These are phyloP conservation scores for Xerus inauris DNA, from an alignment of 2,113 vertebrate species.

Conservation along the genomic window DNA sequence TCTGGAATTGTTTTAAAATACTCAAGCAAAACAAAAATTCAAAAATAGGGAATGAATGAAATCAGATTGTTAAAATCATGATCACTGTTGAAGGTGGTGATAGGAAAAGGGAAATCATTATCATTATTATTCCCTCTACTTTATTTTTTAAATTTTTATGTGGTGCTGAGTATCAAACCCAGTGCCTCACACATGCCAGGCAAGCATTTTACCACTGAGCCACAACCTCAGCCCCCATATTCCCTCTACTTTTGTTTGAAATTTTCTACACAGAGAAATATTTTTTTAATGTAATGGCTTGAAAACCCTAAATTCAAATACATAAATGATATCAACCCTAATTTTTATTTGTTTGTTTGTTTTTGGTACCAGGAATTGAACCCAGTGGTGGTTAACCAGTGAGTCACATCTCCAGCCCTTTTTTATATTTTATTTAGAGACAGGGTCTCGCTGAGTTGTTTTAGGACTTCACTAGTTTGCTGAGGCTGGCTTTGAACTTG, in stretches of 20 bases:
- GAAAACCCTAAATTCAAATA: not conserved
- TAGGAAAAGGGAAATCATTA: not conserved
- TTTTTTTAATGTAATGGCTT: not conserved
- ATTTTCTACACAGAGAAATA: not conserved
- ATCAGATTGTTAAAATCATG: not conserved
- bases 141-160: too few relatives aligned
- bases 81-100: not conserved
- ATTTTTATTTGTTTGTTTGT: not conserved
- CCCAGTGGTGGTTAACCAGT: too few relatives aligned
- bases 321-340: not conserved
- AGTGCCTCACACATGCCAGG: too few relatives aligned
- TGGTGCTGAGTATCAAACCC: too few relatives aligned
- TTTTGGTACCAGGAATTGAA: too few relatives aligned
- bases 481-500: too few relatives aligned
- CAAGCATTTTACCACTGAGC: too few relatives aligned
- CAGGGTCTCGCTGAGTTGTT: too few relatives aligned
- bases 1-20: conserved; percentile 6
- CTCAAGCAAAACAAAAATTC: not conserved
- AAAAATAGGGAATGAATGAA: not conserved
- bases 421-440: too few relatives aligned
- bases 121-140: not conserved
- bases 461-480: too few relatives aligned
- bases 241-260: not conserved
- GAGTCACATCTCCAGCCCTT: too few relatives aligned
- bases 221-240: too few relatives aligned